Conservation (phyloP, 2,888 invertebrate species). For the Dryobota labecula region DNA sequence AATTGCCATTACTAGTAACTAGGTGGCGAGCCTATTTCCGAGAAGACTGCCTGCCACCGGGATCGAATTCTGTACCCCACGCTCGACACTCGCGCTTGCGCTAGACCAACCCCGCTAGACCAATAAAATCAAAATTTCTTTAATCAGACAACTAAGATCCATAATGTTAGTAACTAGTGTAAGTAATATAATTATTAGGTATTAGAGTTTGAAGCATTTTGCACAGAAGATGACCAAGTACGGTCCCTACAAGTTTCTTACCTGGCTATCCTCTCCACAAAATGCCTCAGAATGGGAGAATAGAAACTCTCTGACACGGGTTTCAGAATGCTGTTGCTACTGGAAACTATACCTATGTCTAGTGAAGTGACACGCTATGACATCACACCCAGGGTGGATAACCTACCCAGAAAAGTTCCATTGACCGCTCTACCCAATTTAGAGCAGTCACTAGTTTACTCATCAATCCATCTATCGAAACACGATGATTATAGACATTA, state of each 20-base stretch:
- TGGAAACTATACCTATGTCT: not conserved
- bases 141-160: no score
- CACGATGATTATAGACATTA: conserved; percentile 43
- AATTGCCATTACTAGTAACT: no score
- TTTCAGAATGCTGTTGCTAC: no score
- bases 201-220: no score
- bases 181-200: no score
- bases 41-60: not conserved
- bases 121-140: no score
- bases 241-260: no score
- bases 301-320: no score
- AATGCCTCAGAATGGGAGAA: no score
- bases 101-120: not conserved
- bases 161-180: no score
- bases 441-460: conserved; percentile 21
- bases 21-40: not conserved
- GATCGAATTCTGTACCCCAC: not conserved
- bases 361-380: conserved; percentile 16
- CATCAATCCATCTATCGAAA: conserved; percentile 38
- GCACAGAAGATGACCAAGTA: no score
- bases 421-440: conserved; percentile 38
- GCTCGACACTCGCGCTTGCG: not conserved
- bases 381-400: conserved; percentile 30
- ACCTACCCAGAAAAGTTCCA: conserved; percentile 43
- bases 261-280: no score